Percentiles rank a stretch among this genome's conserved stretches.
Evolutionary conservation across 2,888 invertebrate species (phyloP).

Genomic region (Amiota mariae): DNA sequence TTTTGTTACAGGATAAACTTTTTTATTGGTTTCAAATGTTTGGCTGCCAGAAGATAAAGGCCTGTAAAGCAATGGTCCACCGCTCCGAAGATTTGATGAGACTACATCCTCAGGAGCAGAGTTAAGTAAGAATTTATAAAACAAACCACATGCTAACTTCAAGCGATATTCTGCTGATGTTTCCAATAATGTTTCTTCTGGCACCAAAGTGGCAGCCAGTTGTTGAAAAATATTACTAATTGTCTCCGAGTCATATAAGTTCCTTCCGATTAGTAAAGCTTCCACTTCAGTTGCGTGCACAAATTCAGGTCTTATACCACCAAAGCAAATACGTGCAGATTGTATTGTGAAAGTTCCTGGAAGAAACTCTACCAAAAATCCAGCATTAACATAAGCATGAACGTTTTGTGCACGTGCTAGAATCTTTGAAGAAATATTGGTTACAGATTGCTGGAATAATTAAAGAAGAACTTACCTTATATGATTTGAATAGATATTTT

Average conservation of each 20-base stretch:
- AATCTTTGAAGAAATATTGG: constrained; percentile 72
- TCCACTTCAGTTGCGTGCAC: constrained; percentile 77
- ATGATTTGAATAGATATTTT: constrained; percentile 76
- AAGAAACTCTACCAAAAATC: constrained; percentile 78
- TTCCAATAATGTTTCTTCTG: constrained; percentile 79
- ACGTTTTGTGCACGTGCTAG: constrained; percentile 84
- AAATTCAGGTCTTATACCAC: constrained; percentile 77
- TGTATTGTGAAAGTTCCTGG: constrained; percentile 67
- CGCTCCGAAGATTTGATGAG: constrained; percentile 75
- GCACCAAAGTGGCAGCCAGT: constrained; percentile 77
- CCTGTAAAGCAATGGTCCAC: constrained; percentile 77
- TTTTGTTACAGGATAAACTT: constrained; percentile 84
- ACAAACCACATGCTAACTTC: constrained; percentile 81
- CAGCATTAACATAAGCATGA: constrained; percentile 84
- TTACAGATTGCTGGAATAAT: background rate
- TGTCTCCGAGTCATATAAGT: constrained; percentile 48
- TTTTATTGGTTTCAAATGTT: constrained; percentile 80
- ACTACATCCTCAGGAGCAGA: constrained; percentile 76
- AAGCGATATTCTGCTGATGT: constrained; percentile 80
- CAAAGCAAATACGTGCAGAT: constrained; percentile 77
- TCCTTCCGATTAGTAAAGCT: constrained; percentile 33
- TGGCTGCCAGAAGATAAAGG: constrained; percentile 80
- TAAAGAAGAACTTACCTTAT: constrained; percentile 75
- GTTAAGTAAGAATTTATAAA: constrained; percentile 82
- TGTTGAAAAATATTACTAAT: constrained; percentile 74